Evolutionary conservation across 1,140 invertebrate genomes (phyloP), one percentile per base, ranked within the genome.

Genomic region (Pseudobourletiella spinata): DNA sequence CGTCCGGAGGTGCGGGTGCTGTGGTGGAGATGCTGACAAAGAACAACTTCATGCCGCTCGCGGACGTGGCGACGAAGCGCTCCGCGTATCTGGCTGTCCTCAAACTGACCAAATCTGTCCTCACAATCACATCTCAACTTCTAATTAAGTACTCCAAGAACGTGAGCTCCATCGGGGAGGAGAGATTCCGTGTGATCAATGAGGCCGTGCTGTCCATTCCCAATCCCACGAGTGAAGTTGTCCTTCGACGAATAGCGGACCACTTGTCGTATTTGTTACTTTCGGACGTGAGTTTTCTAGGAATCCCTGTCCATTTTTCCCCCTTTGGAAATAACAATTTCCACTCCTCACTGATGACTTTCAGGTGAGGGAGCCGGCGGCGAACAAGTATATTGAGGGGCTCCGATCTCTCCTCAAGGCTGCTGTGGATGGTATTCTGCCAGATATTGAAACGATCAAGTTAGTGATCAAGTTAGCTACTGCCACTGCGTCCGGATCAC

Each of bases 71-170:
- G 25, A 91, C 87, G 0, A 89, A 87, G 76, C 82, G 83, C 72
- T 85, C 87, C 44, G 91, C 91, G 0, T 93, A 91, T 76, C 79
- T 93, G 67, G 86, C 89, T 48, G 85, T 95, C 50, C 78, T 98
- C 51, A 89, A 91, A 74, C 79, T 97, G 52, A 86, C 85, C 55
- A 97, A 96, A 77, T 75, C 97, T 25, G 81, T 93, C 64, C 78
- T 97, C 2, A 93, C 88, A 11, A 86, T 93, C 16, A 81, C 93
- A 16, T 86, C 91, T 16, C 89, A 81, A 63, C 74, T 81, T 63
- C 77, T 79, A 3, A 70, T 81, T 76, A 79, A 43, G 76, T 83
- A 56, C 74, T 79, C 79, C 65, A 74, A 76, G 22, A 72, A 59
- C 75, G 51, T 26, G n/a, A 60, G 61, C 15, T 46, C 29, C n/a